phyloP scores from a whole-genome alignment of 2,797 vertebrate genomes.

The Lacerta agilis region DNA sequence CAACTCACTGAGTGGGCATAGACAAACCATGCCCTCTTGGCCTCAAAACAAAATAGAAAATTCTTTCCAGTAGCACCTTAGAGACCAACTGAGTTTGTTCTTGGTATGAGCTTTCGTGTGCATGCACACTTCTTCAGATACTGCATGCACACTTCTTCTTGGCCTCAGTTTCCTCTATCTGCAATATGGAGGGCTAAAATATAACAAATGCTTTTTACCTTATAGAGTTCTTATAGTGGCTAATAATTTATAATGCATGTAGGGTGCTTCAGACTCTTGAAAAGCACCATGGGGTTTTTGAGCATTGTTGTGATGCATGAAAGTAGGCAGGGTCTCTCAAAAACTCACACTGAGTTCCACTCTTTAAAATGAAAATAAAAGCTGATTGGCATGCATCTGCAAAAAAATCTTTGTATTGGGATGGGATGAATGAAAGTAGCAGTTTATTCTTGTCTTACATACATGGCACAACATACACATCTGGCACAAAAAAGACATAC shows the following conservation, averaged over 20 bases:
- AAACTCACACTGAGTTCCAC: not conserved
- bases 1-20: too few relatives aligned
- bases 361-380: not conserved
- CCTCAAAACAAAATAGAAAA: too few relatives aligned
- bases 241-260: not conserved
- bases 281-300: not conserved
- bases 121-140: too few relatives aligned
- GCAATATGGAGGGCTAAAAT: too few relatives aligned
- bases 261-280: not conserved
- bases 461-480: constrained; percentile 80
- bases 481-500: constrained; percentile 79
- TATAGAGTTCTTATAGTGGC: not conserved
- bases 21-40: too few relatives aligned
- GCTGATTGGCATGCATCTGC: constrained; percentile 29
- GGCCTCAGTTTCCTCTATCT: too few relatives aligned
- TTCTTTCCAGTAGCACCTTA: too few relatives aligned
- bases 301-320: not conserved
- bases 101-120: too few relatives aligned
- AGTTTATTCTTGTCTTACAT: constrained; percentile 82
- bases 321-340: not conserved
- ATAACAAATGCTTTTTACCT: not conserved
- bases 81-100: too few relatives aligned
- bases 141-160: too few relatives aligned
- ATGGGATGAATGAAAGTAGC: constrained; percentile 77
- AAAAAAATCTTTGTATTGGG: constrained; percentile 51